Evolutionary conservation across 2,113 vertebrate genomes (phyloP), one percentile per base, ranked within the genome.

Genomic region (Pleuronectes platessa): DNA sequence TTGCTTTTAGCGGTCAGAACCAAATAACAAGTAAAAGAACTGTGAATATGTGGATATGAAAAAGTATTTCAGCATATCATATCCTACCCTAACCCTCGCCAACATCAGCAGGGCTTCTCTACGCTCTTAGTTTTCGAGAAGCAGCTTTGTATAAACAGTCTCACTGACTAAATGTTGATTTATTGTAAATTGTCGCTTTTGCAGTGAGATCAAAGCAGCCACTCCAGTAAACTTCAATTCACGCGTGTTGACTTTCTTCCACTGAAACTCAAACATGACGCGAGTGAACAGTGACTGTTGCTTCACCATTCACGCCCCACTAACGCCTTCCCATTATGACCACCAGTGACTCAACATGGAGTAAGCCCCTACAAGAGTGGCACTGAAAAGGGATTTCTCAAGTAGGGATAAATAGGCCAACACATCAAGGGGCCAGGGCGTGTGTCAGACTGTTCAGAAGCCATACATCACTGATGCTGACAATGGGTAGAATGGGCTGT

Each of bases 251-350:
- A 88, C 87, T 82, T 74, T 80, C 70, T 85, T 76, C 86, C 79
- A 83, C 79, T 89, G 86, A 90, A 90, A 92, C 85, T 90, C 89
- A 92, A 92, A 92, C 89, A 91, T 53, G 5, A 75, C 73, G 71
- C 31, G 20, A 67, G 71, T 74, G 78, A 83, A 76, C 65, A 73
- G 78, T 64, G 45, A 62, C 66, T n/a, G 60, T 15, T 42, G 51
- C 64, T 65, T 27, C n/a, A 21, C 71, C 58, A 37, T 79, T 82
- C 86, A 86, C 67, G 18, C 79, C 79, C 73, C 26, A 15, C 56
- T 75, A 66, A 75, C 79, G 35, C 70, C 64, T 64, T 42, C 72
- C 62, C 68, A 67, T 79, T 74, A 62, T 86, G 68, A 69, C 68
- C 73, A 60, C 68, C 70, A 20, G 74, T 79, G 63, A 84, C 79